phyloP scores from a whole-genome alignment of 2,888 invertebrate genomes.

The Dioctria rufipes region DNA sequence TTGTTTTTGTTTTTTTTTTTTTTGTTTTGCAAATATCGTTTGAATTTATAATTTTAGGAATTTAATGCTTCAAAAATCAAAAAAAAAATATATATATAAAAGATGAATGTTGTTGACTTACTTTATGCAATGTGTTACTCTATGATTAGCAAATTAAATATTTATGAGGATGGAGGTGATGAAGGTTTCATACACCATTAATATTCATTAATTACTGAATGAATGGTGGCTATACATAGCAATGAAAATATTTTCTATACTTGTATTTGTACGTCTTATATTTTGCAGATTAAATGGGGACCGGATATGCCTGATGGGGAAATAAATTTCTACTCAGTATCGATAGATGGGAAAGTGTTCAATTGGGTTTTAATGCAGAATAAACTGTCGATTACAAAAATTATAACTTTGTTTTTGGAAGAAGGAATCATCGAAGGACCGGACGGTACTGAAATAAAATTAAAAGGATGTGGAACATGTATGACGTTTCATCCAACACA shows the following conservation, averaged over 20 bases:
- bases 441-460: slow-evolving; percentile 81
- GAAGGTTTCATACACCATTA: background rate
- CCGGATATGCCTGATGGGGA: slow-evolving; percentile 92
- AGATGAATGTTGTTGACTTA: too few species aligned
- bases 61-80: too few species aligned
- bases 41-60: too few species aligned
- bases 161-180: background rate
- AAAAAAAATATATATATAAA: too few species aligned
- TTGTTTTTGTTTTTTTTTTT: too few species aligned
- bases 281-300: slow-evolving; percentile 86
- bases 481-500: slow-evolving; percentile 90
- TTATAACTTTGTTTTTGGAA: slow-evolving; percentile 81
- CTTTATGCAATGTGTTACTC: too few species aligned
- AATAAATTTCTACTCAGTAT: slow-evolving; percentile 91
- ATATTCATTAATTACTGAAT: too few species aligned
- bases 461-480: slow-evolving; percentile 88
- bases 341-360: slow-evolving; percentile 91
- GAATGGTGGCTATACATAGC: too few species aligned
- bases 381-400: slow-evolving; percentile 83
- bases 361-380: slow-evolving; percentile 90
- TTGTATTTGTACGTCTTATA: background rate
- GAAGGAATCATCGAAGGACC: slow-evolving; percentile 82
- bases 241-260: too few species aligned
- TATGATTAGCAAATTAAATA: too few species aligned
- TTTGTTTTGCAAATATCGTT: too few species aligned